Evolutionary conservation across 1,140 invertebrate species (phyloP).

Genomic region (Eriosoma lanigerum): DNA sequence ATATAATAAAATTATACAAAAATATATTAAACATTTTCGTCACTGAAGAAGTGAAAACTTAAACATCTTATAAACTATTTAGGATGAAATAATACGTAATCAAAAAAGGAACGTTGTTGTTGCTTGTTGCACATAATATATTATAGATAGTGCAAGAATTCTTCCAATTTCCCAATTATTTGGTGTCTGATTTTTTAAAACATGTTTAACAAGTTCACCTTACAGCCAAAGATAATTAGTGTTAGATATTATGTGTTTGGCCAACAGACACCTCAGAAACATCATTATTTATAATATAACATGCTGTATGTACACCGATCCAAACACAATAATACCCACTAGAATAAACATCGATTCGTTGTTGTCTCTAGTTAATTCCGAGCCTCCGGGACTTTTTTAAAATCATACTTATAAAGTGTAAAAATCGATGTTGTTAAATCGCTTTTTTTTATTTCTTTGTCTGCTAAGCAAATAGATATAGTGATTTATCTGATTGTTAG

Average conservation of each 20-base stretch:
- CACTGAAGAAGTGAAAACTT: no score
- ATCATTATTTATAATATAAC: neutral
- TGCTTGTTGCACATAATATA: no score
- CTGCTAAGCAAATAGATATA: neutral
- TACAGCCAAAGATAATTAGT: neutral
- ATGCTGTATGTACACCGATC: neutral
- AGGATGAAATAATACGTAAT: no score
- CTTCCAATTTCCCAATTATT: slow-evolving; percentile 20
- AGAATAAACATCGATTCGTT: slow-evolving; percentile 17
- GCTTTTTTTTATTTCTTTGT: neutral
- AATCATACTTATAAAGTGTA: neutral
- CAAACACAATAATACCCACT: neutral
- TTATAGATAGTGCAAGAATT: neutral
- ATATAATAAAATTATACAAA: no score
- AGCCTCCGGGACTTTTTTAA: neutral
- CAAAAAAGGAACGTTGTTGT: no score
- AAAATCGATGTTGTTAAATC: neutral
- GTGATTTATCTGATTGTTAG: no score
- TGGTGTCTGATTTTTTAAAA: slow-evolving; percentile 3
- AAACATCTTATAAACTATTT: no score
- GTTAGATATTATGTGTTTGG: neutral
- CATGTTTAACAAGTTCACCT: slow-evolving; percentile 16
- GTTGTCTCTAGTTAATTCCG: neutral
- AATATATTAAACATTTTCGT: no score
- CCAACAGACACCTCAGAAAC: neutral